Percentiles rank a stretch among this genome's conserved stretches.
These are phyloP conservation scores for Oreochromis spilurus DNA, from an alignment of 2,113 vertebrate genomes.

Conservation along the genomic window DNA sequence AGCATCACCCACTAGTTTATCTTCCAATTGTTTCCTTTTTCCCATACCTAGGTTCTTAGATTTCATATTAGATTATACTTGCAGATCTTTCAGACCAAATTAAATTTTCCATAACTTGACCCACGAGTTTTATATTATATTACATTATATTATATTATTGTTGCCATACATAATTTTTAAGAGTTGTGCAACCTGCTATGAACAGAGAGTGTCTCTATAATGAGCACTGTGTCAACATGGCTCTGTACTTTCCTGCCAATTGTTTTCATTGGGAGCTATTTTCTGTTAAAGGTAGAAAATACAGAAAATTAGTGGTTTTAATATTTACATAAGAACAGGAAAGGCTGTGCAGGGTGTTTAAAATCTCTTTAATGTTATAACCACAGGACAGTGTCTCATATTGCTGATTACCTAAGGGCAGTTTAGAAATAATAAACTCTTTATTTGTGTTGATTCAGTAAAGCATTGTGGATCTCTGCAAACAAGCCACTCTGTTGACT, in stretches of 20 bases:
- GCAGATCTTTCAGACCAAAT: neutral
- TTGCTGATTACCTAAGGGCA: neutral
- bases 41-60: neutral
- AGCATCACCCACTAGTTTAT: neutral
- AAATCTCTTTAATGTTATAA: neutral
- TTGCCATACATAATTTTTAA: neutral
- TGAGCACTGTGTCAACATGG: neutral
- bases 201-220: neutral
- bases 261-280: neutral
- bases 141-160: neutral
- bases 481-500: conserved; percentile 18
- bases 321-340: neutral
- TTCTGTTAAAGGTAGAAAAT: neutral
- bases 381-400: neutral
- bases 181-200: neutral
- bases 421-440: conserved; percentile 1
- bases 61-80: neutral
- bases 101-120: neutral
- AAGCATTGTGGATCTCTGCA: neutral
- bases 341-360: neutral
- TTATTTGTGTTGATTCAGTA: conserved; percentile 30
- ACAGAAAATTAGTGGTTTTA: neutral
- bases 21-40: neutral
- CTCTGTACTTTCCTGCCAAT: neutral
- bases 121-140: neutral